Base-by-base conservation (phyloP, 1,140 invertebrate species). In the Teleogryllus occipitalis region DNA sequence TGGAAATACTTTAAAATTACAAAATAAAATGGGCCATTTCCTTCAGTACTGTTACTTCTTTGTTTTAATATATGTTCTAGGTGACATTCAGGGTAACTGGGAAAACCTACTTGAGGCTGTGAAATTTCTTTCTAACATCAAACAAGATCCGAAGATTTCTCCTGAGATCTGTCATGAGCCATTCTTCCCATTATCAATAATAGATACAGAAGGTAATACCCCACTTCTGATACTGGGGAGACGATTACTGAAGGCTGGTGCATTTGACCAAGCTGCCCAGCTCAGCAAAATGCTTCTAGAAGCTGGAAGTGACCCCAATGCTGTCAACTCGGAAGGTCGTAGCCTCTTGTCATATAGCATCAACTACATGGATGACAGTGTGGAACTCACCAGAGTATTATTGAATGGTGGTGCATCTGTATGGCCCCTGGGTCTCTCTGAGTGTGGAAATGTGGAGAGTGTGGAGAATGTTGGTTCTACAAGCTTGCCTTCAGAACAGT, bases 171-270 rank as follows among this genome's bases (percentile, higher is more conserved):
- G 54, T 65, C 47, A 21, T 12, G 80, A 78, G n/a, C 46, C 54
- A 74, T 46, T 49, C 47, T 47, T 74, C 27, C 27, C 75, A 73
- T n/a, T 54, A 54, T 76, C 77, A 27, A 39, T 80, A 5, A 80
- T 82, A 47, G 88, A 89, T 82, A 80, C 83, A 14, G 83, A 85
- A 39, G 85, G 85, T 8, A 87, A 88, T 80, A 88, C 87, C 8
- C 86, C 88, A 6, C 82, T 90, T 18, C 86, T 84, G 72, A 82
- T 82, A 47, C 81, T 83, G n/a, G 82, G 83, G 21, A 79, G 84
- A 27, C 83, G 82, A 18, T 79, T 85, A 10, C 81, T 86, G 74
- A 82, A 80, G 22, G 81, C 82, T 74, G 85, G 83, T 4, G 80
- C 82, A n/a, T 85, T 83, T 78, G 81, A 81, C 7, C 72, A 81